These are phyloP conservation scores for Aleiodes sp. DNA, from an alignment of 1,140 invertebrate species.

Conservation along the genomic window DNA sequence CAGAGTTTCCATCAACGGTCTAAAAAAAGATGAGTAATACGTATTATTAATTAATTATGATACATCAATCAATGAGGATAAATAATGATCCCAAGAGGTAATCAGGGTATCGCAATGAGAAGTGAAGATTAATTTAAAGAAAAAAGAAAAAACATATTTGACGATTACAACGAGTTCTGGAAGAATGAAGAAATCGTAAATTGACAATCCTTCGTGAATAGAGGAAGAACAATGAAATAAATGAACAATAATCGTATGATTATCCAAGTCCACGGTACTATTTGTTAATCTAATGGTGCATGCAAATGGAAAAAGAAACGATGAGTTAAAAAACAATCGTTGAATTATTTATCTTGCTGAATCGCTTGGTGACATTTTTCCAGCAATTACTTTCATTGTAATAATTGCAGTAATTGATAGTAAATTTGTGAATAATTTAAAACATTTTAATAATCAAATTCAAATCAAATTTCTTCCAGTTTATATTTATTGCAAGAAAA, in stretches of 20 bases:
- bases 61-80: slow-evolving; percentile 17
- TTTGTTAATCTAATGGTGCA: slow-evolving; percentile 12
- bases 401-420: slow-evolving; percentile 3
- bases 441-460: neutral
- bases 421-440: slow-evolving; percentile 10
- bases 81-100: slow-evolving; percentile 8
- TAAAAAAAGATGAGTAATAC: neutral
- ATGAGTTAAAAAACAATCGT: neutral
- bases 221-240: neutral
- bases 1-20: slow-evolving; percentile 16
- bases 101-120: slow-evolving; percentile 12
- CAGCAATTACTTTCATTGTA: neutral
- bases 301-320: no score
- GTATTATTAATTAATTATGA: neutral
- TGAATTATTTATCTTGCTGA: neutral
- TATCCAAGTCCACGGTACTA: slow-evolving; percentile 14
- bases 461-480: neutral
- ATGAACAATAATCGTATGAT: neutral
- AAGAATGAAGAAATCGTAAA: neutral
- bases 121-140: neutral
- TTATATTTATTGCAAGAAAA: neutral
- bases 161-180: neutral
- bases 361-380: neutral
- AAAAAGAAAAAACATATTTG: neutral
- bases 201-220: slow-evolving; percentile 11